Evolutionary conservation across 2,888 invertebrate species (phyloP).

Genomic region (Drosophila lutescens): DNA sequence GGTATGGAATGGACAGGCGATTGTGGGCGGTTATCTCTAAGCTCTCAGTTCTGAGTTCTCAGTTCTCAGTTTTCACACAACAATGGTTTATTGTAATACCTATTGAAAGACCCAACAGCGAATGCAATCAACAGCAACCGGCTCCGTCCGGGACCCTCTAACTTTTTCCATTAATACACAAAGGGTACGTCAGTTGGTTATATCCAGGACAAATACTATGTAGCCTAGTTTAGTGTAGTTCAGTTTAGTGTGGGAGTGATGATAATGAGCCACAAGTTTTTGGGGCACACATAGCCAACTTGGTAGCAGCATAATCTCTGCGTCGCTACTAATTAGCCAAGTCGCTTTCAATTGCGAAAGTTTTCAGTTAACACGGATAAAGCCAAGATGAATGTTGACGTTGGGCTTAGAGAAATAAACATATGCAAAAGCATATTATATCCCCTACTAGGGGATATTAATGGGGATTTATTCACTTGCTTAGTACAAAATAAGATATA

Average conservation of each 20-base stretch:
- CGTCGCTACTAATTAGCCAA: conserved; percentile 17
- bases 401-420: not conserved
- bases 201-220: conserved; percentile 4
- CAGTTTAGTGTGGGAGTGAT: not conserved
- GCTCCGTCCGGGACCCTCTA: conserved; percentile 22
- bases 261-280: conserved; percentile 45
- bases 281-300: not conserved
- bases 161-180: conserved; percentile 67
- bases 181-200: conserved; percentile 25
- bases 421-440: not conserved
- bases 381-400: conserved; percentile 7
- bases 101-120: conserved; percentile 48
- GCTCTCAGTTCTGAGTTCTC: not conserved
- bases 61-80: conserved; percentile 5
- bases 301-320: conserved; percentile 8
- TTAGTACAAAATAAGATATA: no score
- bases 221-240: not conserved
- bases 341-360: conserved; percentile 9
- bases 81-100: conserved; percentile 58
- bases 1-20: not conserved
- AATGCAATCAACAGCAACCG: conserved; percentile 59
- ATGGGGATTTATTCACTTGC: not conserved
- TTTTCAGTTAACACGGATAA: not conserved
- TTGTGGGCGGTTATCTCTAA: conserved; percentile 18
- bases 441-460: not conserved